Evolutionary conservation across 2,113 vertebrate genomes (phyloP), one percentile per base, ranked within the genome.

Genomic region (Castor canadensis): DNA sequence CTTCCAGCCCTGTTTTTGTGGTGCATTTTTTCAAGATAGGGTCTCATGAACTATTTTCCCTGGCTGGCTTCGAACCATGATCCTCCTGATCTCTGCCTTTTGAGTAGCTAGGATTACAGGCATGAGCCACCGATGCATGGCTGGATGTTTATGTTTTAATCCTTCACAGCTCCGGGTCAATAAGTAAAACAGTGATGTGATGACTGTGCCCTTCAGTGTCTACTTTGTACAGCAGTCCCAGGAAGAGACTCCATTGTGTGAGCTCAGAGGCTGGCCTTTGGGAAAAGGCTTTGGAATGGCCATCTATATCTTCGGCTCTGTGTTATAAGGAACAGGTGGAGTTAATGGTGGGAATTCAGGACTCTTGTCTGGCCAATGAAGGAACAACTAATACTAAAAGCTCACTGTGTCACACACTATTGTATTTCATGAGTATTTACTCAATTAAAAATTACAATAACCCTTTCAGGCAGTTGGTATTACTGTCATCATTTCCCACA

Each of bases 401-500:
- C 69, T 80, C 64, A 87, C 7, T 35, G 60, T 12, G 40, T 22
- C 54, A 82, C 32, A 40, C 1, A 3, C 26, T n/a, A 38, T 43
- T 87, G 54, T 75, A 47, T 77, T 87, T 92, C 49, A 54, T 69
- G 60, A 47, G 32, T 58, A 90, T 90, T 73, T 26, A 73, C 38
- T 95, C 79, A 81, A 71, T 26, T 43, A 66, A 72, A 22, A 83
- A 8, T 43, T 45, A 92, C 7, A 52, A 38, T 38, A 64, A 82
- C 45, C n/a, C 10, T 77, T 26, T 43, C 43, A 75, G 47, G 30
- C 32, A 83, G 30, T 16, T 91, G 66, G 22, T 90, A 24, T 81
- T 79, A 71, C 15, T 56, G 66, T 67, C 49, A 80, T 24, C 35
- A 49, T 88, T 94, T n/a, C n/a, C 77, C 80, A 96, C 77, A 95